phyloP scores from a whole-genome alignment of 2,113 vertebrate genomes.

The Platichthys flesus region DNA sequence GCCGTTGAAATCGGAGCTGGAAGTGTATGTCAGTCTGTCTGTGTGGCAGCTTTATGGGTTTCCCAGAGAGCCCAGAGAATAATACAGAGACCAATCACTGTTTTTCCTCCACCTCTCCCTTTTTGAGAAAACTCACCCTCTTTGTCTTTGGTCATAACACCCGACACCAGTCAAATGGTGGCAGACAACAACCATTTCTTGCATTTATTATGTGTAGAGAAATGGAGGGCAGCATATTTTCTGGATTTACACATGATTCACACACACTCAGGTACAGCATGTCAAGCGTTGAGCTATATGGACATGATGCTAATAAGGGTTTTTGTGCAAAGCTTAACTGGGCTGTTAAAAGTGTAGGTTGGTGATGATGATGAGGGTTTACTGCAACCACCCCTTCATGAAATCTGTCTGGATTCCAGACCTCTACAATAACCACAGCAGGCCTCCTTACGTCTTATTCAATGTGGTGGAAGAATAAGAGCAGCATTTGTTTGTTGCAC shows the following conservation, averaged over 20 bases:
- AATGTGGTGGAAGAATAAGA: not conserved
- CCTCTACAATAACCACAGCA: constrained; percentile 39
- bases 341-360: constrained; percentile 21
- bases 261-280: constrained; percentile 13
- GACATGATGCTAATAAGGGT: not conserved
- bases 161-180: constrained; percentile 16
- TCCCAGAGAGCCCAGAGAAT: constrained; percentile 12
- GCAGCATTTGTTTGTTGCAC: not conserved
- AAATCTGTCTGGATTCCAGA: constrained; percentile 48
- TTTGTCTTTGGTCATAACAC: constrained; percentile 3
- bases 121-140: constrained; percentile 11
- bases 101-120: not conserved
- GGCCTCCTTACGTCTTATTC: constrained; percentile 15
- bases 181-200: not conserved
- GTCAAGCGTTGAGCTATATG: not conserved
- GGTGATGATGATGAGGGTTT: constrained; percentile 45
- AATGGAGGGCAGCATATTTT: constrained; percentile 6
- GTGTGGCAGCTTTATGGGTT: constrained; percentile 50
- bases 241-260: constrained; percentile 10
- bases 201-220: constrained; percentile 47
- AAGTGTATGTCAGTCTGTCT: constrained; percentile 50
- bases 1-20: constrained; percentile 61
- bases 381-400: constrained; percentile 40
- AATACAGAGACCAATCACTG: constrained; percentile 34
- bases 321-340: constrained; percentile 26